These are phyloP conservation scores for Bactericera cockerelli DNA, from an alignment of 1,140 invertebrate species.

Conservation along the genomic window DNA sequence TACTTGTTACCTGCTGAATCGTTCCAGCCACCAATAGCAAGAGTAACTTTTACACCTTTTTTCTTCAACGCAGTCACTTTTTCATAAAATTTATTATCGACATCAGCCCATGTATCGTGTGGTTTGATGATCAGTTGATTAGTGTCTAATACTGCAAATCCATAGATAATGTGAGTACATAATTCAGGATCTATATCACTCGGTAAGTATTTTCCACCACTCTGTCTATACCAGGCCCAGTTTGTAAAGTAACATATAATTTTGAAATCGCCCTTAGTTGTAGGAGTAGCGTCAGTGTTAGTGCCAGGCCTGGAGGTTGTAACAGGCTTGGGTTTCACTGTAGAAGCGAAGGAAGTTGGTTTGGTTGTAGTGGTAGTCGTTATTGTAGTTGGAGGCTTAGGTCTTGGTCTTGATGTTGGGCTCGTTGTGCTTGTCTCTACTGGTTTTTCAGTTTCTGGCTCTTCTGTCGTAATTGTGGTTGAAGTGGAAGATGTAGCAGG, in stretches of 20 bases:
- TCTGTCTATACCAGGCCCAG: slow-evolving; percentile 50
- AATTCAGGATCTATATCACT: slow-evolving; percentile 46
- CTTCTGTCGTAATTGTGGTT: neutral
- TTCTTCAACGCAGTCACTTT: slow-evolving; percentile 36
- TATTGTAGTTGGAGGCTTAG: slow-evolving; percentile 5
- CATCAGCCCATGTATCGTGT: slow-evolving; percentile 49
- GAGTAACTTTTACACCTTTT: slow-evolving; percentile 39
- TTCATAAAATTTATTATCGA: slow-evolving; percentile 45
- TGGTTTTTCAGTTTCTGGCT: neutral
- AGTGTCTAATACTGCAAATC: slow-evolving; percentile 47
- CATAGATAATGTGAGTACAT: slow-evolving; percentile 58
- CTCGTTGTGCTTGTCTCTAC: neutral
- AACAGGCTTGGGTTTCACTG: neutral
- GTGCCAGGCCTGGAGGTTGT: neutral
- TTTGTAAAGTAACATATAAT: slow-evolving; percentile 54
- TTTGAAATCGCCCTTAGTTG: slow-evolving; percentile 31
- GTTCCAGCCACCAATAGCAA: slow-evolving; percentile 48
- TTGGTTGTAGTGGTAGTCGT: slow-evolving; percentile 14
- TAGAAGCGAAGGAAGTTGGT: too few relatives aligned
- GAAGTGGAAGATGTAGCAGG: too few relatives aligned
- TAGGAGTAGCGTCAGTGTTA: slow-evolving; percentile 4
- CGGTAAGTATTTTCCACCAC: slow-evolving; percentile 43
- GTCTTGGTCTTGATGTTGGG: neutral
- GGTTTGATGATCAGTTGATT: slow-evolving; percentile 42
- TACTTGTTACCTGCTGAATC: slow-evolving; percentile 46